A percentile compares a stretch with the other conserved stretches of the same genome.
phyloP scores from a whole-genome alignment of 2,797 vertebrate species.

The Halcyon badia region DNA sequence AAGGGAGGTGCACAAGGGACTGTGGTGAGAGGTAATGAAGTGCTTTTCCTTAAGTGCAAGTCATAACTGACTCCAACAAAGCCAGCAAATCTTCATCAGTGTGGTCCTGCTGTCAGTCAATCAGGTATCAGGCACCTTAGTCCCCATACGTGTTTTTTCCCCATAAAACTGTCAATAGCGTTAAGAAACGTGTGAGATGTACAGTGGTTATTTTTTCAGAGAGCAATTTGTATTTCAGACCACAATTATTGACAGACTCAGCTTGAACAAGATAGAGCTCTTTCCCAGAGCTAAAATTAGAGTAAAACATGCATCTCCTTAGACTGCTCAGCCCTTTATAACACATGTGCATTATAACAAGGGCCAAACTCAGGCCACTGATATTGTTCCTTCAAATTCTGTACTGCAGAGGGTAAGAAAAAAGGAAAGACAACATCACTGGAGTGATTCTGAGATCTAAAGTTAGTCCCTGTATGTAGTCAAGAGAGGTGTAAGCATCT shows the following conservation, averaged over 20 bases:
- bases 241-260: not conserved
- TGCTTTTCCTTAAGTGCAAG: not conserved
- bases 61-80: not conserved
- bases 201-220: not conserved
- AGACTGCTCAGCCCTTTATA: not conserved
- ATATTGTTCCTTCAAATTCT: not conserved
- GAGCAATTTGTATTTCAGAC: not conserved
- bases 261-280: not conserved
- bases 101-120: not conserved
- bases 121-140: not conserved
- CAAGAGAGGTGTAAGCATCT: not conserved
- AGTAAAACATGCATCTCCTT: not conserved
- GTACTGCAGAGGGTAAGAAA: not conserved
- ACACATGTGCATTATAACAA: accelerated
- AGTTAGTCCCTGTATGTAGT: not conserved
- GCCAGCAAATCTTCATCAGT: not conserved
- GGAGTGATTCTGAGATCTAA: not conserved
- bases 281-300: not conserved
- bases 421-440: not conserved
- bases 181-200: not conserved
- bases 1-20: not conserved
- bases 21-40: not conserved
- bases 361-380: not conserved
- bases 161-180: not conserved
- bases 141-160: not conserved